Evolutionary conservation across 2,888 invertebrate genomes (phyloP).

Genomic region (Hetaerina titia): DNA sequence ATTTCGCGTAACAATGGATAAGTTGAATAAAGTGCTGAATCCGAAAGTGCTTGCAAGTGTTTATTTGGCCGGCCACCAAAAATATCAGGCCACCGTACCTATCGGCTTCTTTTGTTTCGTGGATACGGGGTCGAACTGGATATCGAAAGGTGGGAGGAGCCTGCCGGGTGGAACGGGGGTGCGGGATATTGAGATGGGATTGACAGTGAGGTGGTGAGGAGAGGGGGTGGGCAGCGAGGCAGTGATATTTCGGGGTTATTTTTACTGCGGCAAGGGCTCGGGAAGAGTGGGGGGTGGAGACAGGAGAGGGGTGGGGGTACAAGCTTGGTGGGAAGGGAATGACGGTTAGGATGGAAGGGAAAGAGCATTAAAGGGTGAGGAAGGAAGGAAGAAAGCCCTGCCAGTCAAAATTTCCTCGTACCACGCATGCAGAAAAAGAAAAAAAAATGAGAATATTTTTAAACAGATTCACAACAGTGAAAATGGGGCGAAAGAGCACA

Average conservation of each 20-base stretch:
- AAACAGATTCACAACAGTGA: neutral
- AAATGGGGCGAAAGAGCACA: neutral
- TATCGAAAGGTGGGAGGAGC: neutral
- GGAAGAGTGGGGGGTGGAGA: neutral
- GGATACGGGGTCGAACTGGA: neutral
- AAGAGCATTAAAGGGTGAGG: neutral
- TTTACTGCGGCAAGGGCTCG: neutral
- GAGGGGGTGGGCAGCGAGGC: neutral
- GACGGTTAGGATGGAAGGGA: neutral
- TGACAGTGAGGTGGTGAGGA: neutral
- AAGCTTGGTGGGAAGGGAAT: too few species aligned
- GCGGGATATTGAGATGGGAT: neutral
- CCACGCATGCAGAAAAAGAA: conserved; percentile 7
- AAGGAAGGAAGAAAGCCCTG: neutral
- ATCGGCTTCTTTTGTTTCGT: too few species aligned
- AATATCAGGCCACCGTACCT: too few species aligned
- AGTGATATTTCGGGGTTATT: conserved; percentile 41
- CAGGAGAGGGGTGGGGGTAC: neutral
- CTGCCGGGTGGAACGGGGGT: neutral
- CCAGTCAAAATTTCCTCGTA: conserved; percentile 5
- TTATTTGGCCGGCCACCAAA: too few species aligned
- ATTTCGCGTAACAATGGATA: neutral
- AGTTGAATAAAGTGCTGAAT: neutral
- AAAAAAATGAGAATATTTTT: neutral
- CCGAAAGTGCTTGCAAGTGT: too few species aligned